A percentile compares a stretch with the other conserved stretches of the same genome.
These are phyloP conservation scores for Azemiops feae DNA, from an alignment of 2,113 vertebrate genomes.

Conservation along the genomic window DNA sequence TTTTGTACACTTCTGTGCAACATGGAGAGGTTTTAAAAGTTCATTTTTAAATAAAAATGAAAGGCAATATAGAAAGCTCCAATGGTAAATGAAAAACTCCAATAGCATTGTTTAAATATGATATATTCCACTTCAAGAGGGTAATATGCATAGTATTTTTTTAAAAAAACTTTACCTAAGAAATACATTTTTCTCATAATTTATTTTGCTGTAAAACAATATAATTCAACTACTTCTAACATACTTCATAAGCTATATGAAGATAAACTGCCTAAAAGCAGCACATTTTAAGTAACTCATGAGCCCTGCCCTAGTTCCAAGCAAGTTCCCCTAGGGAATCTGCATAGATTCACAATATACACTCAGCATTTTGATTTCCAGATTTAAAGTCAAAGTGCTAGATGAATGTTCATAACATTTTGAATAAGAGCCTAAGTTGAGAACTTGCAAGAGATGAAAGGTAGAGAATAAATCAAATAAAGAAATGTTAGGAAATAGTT, in stretches of 20 bases:
- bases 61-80: not conserved
- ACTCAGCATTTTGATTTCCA: conserved; percentile 1
- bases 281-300: not conserved
- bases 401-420: not conserved
- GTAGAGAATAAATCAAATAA: not conserved
- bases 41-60: not conserved
- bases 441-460: not conserved
- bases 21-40: not conserved
- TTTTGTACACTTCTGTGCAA: not conserved
- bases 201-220: not conserved
- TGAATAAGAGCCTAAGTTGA: not conserved
- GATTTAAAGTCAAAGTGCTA: not conserved
- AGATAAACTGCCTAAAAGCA: not conserved
- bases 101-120: not conserved
- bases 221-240: not conserved
- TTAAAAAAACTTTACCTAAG: not conserved
- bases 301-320: not conserved
- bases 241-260: not conserved
- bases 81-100: not conserved
- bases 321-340: not conserved
- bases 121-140: not conserved
- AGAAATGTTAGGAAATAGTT: not conserved
- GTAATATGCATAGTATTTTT: not conserved
- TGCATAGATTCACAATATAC: not conserved
- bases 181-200: not conserved